Base-by-base conservation (phyloP, 2,888 invertebrate species). In the Patella ulyssiponensis region DNA sequence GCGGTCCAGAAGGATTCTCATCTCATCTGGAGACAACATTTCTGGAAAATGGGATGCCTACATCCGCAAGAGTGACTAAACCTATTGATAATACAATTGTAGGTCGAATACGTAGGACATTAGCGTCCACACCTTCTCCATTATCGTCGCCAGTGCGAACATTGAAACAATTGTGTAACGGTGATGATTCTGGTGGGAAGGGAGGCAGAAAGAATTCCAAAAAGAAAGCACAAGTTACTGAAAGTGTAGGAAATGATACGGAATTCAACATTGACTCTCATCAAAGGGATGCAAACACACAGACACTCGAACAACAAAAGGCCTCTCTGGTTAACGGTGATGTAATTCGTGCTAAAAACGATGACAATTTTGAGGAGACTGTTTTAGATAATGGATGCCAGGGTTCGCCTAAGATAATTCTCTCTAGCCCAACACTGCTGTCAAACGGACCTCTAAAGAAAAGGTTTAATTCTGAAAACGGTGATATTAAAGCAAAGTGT, bases 21-120 rank as follows among this genome's bases (percentile, higher is more conserved):
- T 87, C 90, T 0, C 86, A 89, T 76, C 78, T 90, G 75, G 88
- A 89, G 78, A 91, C 90, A 12, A 85, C 88, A 1, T 90, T 90
- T 77, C 80, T 77, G 71, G 87, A 87, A 27, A 88, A 89, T 73
- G 90, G 90, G 1, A 80, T 84, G 20, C 88, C 90, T 11, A 77
- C 82, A 12, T 90, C 89, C 11, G 79, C 87, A 1, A 83, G 90
- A n/a, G 83, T 89, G n/a, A 90, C 89, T 23, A 87, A 87, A 73
- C 86, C 87, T 9, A 74, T 87, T n/a, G 77, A 84, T 52, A 86
- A 87, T n/a, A 84, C 87, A 17, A 75, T 88, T 69, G 85, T 88
- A 20, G 85, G 85, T 3, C 76, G 87, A 15, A 79, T 89, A 2
- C 82, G 83, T 56, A 82, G 85, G 70, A 87, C 87, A 2, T 85